Conservation (phyloP, 2,888 invertebrate genomes). For the Leptopilina drosophilae region DNA sequence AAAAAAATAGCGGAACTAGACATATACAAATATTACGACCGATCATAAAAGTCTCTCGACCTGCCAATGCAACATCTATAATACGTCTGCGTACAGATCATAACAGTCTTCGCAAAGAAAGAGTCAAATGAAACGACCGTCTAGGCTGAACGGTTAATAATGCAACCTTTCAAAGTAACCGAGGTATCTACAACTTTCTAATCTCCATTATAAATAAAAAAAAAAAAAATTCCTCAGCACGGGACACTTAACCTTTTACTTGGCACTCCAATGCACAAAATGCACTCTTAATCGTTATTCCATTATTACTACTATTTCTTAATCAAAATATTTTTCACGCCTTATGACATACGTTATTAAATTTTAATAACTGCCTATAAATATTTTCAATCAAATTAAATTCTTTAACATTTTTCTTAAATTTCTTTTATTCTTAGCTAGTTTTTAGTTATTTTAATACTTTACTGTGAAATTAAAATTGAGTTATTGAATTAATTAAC, state of each 20-base stretch:
- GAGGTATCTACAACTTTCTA: slow-evolving; percentile 37
- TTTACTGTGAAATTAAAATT: no score
- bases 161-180: slow-evolving; percentile 40
- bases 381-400: not conserved
- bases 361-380: not conserved
- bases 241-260: slow-evolving; percentile 58
- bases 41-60: slow-evolving; percentile 29
- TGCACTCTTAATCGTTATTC: not conserved
- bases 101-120: slow-evolving; percentile 9
- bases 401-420: not conserved
- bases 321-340: not conserved
- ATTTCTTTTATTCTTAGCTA: not conserved
- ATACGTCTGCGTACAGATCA: slow-evolving; percentile 3
- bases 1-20: slow-evolving; percentile 20
- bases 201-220: slow-evolving; percentile 19
- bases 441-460: no score
- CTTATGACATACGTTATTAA: not conserved
- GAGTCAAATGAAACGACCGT: slow-evolving; percentile 25
- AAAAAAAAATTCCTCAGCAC: slow-evolving; percentile 17
- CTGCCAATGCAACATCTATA: not conserved
- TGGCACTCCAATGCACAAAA: slow-evolving; percentile 42
- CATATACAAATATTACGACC: slow-evolving; percentile 12
- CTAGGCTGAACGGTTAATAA: slow-evolving; percentile 30
- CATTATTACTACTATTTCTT: not conserved
- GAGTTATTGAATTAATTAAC: no score